A percentile compares a stretch with the other conserved stretches of the same genome.
Evolutionary conservation across 2,797 vertebrate genomes (phyloP).

Genomic region (Hirundo rustica): DNA sequence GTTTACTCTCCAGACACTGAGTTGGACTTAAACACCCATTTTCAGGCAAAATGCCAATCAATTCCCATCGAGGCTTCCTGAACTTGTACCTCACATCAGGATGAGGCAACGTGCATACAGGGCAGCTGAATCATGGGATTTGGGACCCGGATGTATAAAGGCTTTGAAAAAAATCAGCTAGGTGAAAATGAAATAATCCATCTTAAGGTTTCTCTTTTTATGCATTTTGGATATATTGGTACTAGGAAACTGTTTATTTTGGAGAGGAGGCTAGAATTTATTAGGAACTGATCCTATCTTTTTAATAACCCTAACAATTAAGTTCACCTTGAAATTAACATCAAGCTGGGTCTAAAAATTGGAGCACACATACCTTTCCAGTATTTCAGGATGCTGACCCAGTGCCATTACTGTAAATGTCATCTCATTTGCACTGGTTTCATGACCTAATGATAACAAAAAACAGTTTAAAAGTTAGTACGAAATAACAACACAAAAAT

Average conservation of each 20-base stretch:
- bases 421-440: conserved; percentile 90
- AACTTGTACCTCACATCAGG: background rate
- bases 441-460: conserved; percentile 80
- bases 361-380: conserved; percentile 76
- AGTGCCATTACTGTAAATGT: conserved; percentile 89
- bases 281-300: background rate
- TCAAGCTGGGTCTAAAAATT: background rate
- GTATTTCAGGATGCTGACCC: conserved; percentile 83
- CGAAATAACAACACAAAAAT: background rate
- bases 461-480: background rate
- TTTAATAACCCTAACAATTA: background rate
- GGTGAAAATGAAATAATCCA: background rate
- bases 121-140: background rate
- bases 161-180: background rate
- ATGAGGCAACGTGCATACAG: background rate
- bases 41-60: background rate
- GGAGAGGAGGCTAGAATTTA: background rate
- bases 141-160: background rate
- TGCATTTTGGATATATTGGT: background rate
- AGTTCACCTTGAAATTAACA: background rate
- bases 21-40: background rate
- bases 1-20: background rate
- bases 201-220: background rate
- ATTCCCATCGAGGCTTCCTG: background rate
- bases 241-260: background rate